Conservation (phyloP, 2,888 invertebrate genomes). For the Cephus pulcher region DNA sequence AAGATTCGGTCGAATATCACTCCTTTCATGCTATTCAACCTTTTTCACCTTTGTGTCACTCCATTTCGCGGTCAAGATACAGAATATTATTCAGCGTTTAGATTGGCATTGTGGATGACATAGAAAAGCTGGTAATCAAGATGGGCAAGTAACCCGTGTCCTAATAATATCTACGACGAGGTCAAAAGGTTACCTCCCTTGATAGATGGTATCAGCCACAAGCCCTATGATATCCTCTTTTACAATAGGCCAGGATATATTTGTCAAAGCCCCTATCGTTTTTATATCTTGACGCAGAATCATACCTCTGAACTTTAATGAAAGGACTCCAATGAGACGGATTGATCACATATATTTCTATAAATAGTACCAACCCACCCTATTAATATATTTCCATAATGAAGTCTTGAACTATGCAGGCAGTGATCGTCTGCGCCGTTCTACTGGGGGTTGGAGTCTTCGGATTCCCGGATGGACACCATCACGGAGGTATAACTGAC, state of each 20-base stretch:
- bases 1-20: background rate
- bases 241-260: background rate
- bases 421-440: conserved; percentile 16
- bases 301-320: background rate
- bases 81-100: background rate
- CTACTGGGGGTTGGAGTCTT: conserved; percentile 17
- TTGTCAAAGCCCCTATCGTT: background rate
- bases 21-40: background rate
- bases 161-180: background rate
- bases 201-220: background rate
- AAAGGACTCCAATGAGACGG: background rate
- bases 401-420: conserved; percentile 3
- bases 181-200: background rate
- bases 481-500: background rate
- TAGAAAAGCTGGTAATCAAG: background rate
- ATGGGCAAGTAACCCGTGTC: background rate
- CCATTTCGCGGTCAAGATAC: background rate
- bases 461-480: conserved; percentile 11
- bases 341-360: background rate
- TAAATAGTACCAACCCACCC: background rate
- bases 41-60: background rate
- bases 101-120: background rate
- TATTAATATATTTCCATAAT: background rate
- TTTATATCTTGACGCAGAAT: background rate
- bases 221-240: background rate